Evolutionary conservation across 2,113 vertebrate genomes (phyloP), one percentile per base, ranked within the genome.

Genomic region (Pimephales promelas): DNA sequence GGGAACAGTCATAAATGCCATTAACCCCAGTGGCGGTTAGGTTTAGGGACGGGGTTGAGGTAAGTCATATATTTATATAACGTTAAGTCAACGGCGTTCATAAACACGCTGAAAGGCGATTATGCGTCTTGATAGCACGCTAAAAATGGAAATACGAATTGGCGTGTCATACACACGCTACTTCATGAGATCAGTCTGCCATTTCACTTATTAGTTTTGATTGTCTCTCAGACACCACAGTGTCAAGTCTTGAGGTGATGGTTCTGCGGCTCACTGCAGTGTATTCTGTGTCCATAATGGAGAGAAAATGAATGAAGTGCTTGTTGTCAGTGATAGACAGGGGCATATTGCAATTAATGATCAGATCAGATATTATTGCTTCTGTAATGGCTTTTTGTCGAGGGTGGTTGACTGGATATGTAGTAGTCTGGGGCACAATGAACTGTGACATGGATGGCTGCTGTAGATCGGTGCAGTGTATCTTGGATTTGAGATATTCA

Each of bases 261-360:
- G 75, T 85, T 72, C 77, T 76, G 43, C 36, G 57, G 31, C 73
- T 52, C 28, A 84, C 73, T 56, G 52, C 36, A 64, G 70, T 85
- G 82, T 49, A 49, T 52, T 85, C 57, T 24, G 45, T 71, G 77
- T 85, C 77, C 45, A 85, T 24, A 49, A 85, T 36, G 54, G 84
- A 73, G 26, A 59, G 40, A 62, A 85, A 85, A 11, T 73, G 64
- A 73, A 70, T 79, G 71, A 85, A 82, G 84, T 68, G 57, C 52
- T 57, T 16, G 40, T 85, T 54, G 73, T 85, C 84, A 61, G 74
- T 71, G 71, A 82, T 47, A 47, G 79, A 85, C 64, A 85, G 28
- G n/a, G 84, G 68, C 77, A 85, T 81, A 34, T 85, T 85, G 84
- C 84, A 83, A 59, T 76, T 71, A 45, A 82, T 62, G 47, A 85